Conservation (phyloP, 2,113 vertebrate species). For the Malurus cyaneus region DNA sequence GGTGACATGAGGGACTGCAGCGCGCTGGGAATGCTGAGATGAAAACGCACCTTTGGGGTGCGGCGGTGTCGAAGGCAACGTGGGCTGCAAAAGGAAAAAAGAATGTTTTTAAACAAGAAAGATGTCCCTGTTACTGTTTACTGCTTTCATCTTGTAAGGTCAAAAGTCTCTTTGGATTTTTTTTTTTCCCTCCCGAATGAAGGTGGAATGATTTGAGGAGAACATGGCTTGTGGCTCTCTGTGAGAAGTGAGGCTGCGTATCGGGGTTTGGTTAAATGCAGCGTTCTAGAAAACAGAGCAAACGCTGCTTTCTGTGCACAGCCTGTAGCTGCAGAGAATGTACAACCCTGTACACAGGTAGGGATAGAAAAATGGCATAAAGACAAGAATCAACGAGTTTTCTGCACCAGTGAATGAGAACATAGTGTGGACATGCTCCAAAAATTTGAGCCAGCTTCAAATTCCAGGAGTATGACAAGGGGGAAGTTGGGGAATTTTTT, state of each 20-base stretch:
- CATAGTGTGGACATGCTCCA: neutral
- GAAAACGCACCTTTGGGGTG: fast-evolving
- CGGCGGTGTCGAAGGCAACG: neutral
- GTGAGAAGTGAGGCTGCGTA: neutral
- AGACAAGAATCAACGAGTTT: neutral
- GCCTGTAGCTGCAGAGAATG: neutral
- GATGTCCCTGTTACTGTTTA: neutral
- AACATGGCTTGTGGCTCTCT: fast-evolving
- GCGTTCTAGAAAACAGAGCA: neutral
- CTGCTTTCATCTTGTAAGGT: neutral
- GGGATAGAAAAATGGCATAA: neutral
- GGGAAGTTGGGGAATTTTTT: neutral
- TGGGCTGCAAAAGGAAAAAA: neutral
- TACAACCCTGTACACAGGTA: no score
- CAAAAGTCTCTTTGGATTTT: neutral
- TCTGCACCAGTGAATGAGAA: neutral
- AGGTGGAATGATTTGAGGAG: neutral
- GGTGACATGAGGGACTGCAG: fast-evolving
- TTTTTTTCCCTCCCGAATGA: neutral
- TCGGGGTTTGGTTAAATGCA: fast-evolving
- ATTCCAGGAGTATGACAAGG: neutral
- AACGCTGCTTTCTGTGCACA: neutral
- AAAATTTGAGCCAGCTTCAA: neutral
- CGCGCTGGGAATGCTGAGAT: fast-evolving
- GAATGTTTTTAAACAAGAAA: neutral